Conservation (phyloP, 2,888 invertebrate genomes). For the Tenthredo mesomela region DNA sequence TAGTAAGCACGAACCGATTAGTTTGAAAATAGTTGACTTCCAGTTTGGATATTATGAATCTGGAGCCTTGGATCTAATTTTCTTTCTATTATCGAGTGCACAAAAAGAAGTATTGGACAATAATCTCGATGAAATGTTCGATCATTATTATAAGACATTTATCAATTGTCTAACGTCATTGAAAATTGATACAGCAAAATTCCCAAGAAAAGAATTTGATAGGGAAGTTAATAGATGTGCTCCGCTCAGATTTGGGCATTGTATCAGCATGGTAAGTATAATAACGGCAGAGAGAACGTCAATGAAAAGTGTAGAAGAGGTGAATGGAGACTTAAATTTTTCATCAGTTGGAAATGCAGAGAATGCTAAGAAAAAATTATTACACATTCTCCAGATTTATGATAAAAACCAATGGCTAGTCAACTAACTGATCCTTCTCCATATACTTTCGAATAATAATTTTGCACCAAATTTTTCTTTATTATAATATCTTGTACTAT, state of each 20-base stretch:
- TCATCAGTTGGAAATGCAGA: conserved; percentile 65
- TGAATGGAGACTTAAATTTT: conserved; percentile 65
- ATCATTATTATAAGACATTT: conserved; percentile 71
- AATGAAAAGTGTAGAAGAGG: conserved; percentile 62
- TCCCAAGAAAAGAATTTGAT: conserved; percentile 64
- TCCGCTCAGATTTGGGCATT: conserved; percentile 69
- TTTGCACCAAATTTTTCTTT: not conserved
- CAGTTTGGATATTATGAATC: conserved; percentile 70
- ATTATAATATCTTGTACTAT: not conserved
- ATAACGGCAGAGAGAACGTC: conserved; percentile 71
- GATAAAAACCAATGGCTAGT: conserved; percentile 70
- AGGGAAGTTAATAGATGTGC: conserved; percentile 66
- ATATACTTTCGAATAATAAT: not conserved
- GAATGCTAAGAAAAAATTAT: conserved; percentile 67
- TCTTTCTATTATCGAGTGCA: conserved; percentile 73
- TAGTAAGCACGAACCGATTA: conserved; percentile 61
- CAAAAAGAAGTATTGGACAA: conserved; percentile 68
- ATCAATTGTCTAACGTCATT: conserved; percentile 64
- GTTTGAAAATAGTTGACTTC: conserved; percentile 76
- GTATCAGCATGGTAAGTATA: conserved; percentile 74
- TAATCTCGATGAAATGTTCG: conserved; percentile 69
- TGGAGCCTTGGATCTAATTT: conserved; percentile 73
- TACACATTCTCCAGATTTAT: conserved; percentile 68
- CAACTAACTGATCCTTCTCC: conserved; percentile 55
- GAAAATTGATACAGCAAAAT: conserved; percentile 62